Base-by-base conservation (phyloP, 2,113 vertebrate genomes). In the Sterrhoptilus dennistouni region DNA sequence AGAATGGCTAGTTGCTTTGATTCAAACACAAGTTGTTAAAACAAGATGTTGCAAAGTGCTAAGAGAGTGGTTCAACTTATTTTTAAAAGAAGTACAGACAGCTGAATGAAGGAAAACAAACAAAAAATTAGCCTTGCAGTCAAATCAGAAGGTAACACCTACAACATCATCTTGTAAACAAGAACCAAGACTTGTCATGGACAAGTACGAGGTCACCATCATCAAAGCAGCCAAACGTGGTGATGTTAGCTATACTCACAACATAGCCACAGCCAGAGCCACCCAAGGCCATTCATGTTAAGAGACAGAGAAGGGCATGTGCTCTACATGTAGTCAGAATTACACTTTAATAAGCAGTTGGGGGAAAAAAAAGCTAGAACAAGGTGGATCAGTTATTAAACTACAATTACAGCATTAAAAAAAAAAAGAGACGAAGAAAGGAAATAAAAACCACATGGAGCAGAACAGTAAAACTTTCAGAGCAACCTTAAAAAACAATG, bases 1-100 rank as follows among this genome's bases (percentile, higher is more conserved):
- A 92, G 61, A 89, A 83, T 0, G 9, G 78, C 31, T 84, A 88
- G 68, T 57, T 91, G 68, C 82, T 96, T 96, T 90, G 71, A 84
- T 86, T 93, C 57, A 47, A 87, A 92, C 65, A 60, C 36, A 74
- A 90, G 54, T 88, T 80, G 36, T 83, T 88, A 88, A 90, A 87
- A 94, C 50, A 86, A 88, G 88, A 93, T 81, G 68, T 54, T 91
- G 74, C 61, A 74, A 36, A 92, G 77, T 35, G 47, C 66, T 79
- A 95, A 69, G 44, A 94, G 35, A 91, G 21, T 71, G 83, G 61
- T 54, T 93, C 68, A 94, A 79, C 36, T 36, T 65, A 45, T 52
- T 77, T 57, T 36, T 10, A 22, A 78, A 65, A 74, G 28, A 83
- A 93, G 44, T 59, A 92, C 47, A 80, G 24, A 38, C 28, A 80